These are phyloP conservation scores for Syndactyla subalaris DNA, from an alignment of 2,797 vertebrate genomes.

Conservation along the genomic window DNA sequence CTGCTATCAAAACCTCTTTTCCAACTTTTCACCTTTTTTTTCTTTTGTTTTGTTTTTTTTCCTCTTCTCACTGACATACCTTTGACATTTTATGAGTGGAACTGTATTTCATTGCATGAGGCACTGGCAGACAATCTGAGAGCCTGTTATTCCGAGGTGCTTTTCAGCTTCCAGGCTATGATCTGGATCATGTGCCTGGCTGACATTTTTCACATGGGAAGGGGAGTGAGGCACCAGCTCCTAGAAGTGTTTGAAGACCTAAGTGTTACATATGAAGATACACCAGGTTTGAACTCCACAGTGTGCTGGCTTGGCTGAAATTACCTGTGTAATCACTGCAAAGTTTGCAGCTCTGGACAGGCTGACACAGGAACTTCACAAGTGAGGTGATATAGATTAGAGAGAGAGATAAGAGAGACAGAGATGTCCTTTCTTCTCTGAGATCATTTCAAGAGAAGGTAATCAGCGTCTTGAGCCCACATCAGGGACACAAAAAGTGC, in stretches of 20 bases:
- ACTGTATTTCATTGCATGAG: slow-evolving; percentile 18
- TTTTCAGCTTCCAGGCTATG: slow-evolving; percentile 49
- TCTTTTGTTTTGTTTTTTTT: neutral
- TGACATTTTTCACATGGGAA: slow-evolving; percentile 43
- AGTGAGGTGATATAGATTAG: neutral
- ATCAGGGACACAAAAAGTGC: neutral
- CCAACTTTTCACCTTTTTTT: neutral
- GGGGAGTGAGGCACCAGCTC: neutral
- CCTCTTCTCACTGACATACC: neutral
- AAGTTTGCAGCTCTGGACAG: neutral
- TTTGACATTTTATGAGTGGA: slow-evolving; percentile 46
- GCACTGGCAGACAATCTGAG: slow-evolving; percentile 42
- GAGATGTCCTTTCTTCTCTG: neutral
- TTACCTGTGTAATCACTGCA: neutral
- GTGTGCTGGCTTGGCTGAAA: neutral
- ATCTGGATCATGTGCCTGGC: neutral
- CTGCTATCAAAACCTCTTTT: slow-evolving; percentile 17
- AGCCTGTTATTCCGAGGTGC: neutral
- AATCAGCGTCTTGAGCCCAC: neutral
- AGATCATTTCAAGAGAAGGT: neutral
- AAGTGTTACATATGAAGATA: neutral
- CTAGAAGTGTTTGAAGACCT: neutral
- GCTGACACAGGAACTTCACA: neutral
- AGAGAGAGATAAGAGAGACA: neutral
- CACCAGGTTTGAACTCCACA: neutral